Evolutionary conservation across 2,888 invertebrate genomes (phyloP).

Genomic region (Ferrisia virgata): DNA sequence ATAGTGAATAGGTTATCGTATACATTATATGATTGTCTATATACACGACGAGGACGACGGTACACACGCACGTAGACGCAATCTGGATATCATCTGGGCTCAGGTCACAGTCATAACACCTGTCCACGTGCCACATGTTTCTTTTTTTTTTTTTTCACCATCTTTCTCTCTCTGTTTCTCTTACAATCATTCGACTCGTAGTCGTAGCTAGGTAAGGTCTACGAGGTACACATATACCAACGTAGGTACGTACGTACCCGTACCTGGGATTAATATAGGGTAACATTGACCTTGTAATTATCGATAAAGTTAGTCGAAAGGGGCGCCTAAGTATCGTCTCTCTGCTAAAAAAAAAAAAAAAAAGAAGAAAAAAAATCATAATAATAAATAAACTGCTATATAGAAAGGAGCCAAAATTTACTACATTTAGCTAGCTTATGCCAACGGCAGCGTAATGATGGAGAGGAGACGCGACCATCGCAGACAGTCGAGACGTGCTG

Average conservation of each 20-base stretch:
- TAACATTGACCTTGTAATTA: conserved; percentile 45
- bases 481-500: not conserved
- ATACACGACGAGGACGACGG: no score
- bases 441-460: not conserved
- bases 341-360: not conserved
- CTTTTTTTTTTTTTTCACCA: not conserved
- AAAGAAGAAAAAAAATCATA: no score
- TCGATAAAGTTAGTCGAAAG: conserved; percentile 24
- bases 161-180: not conserved
- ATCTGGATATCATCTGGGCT: conserved; percentile 43
- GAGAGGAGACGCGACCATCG: no score
- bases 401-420: no score
- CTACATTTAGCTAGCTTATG: not conserved
- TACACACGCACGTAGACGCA: conserved; percentile 27
- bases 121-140: conserved; percentile 46
- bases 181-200: no score
- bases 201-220: no score
- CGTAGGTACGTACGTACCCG: not conserved
- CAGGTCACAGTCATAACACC: conserved; percentile 44
- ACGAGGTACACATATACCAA: no score
- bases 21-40: not conserved
- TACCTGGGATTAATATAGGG: conserved; percentile 4
- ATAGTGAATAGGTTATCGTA: no score
- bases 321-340: conserved; percentile 10
- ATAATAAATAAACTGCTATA: no score